Percentiles rank a stretch among this genome's conserved stretches.
These are phyloP conservation scores for Neoascia interrupta DNA, from an alignment of 2,888 invertebrate species.

Conservation along the genomic window DNA sequence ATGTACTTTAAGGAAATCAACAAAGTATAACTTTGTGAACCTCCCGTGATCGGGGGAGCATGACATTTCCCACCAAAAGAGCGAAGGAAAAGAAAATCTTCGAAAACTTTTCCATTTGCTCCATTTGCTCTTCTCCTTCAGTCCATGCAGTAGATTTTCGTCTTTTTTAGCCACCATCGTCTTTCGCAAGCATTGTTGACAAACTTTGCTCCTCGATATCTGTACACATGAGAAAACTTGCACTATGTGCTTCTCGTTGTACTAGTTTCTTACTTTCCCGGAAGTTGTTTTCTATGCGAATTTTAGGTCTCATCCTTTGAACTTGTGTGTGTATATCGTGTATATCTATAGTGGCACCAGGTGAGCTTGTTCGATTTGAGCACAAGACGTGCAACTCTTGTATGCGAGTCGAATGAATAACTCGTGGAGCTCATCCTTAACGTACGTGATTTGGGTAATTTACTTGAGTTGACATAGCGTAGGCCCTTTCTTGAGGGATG, in stretches of 20 bases:
- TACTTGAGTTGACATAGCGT: conserved; percentile 21
- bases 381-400: background rate
- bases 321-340: conserved; percentile 4
- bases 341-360: conserved; percentile 10
- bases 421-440: conserved; percentile 35
- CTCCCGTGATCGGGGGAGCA: conserved; percentile 16
- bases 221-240: conserved; percentile 45
- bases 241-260: conserved; percentile 15
- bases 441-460: conserved; percentile 62
- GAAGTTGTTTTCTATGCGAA: conserved; percentile 24
- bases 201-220: conserved; percentile 52
- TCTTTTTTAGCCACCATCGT: background rate
- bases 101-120: background rate
- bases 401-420: conserved; percentile 40
- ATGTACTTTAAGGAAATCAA: conserved; percentile 30
- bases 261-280: conserved; percentile 26
- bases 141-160: conserved; percentile 1
- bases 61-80: background rate
- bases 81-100: background rate
- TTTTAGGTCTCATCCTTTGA: conserved; percentile 30
- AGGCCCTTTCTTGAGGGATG: background rate
- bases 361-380: conserved; percentile 36
- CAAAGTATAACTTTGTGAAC: conserved; percentile 17
- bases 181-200: conserved; percentile 39
- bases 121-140: background rate